phyloP scores from a whole-genome alignment of 2,797 vertebrate genomes.

The Scleropages formosus region DNA sequence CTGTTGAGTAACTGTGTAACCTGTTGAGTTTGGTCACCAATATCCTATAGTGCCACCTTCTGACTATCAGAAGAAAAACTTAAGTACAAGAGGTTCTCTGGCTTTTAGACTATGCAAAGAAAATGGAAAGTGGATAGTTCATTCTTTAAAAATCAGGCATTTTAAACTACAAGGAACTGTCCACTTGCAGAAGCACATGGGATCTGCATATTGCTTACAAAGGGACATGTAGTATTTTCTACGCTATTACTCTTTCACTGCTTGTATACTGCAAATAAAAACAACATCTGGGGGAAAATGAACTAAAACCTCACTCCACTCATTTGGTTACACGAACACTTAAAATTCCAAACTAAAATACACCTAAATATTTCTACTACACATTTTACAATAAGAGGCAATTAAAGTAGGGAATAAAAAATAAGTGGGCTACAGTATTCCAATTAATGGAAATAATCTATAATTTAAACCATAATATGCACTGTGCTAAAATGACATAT shows the following conservation, averaged over 20 bases:
- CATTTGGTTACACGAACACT: constrained; percentile 19
- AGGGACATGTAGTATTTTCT: background rate
- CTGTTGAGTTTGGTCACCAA: background rate
- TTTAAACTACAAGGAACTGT: background rate
- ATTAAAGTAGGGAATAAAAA: constrained; percentile 20
- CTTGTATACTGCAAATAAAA: constrained; percentile 17
- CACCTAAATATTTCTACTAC: constrained; percentile 11
- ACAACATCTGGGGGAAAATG: background rate
- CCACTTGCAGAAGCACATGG: constrained; percentile 5
- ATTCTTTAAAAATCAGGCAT: background rate
- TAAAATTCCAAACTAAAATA: constrained; percentile 19
- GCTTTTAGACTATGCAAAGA: constrained; percentile 4
- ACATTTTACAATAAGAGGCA: constrained; percentile 21
- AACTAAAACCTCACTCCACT: constrained; percentile 25
- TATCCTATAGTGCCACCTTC: constrained; percentile 47
- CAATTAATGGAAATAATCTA: constrained; percentile 38
- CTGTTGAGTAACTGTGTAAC: background rate
- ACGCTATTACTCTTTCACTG: background rate
- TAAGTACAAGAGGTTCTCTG: background rate
- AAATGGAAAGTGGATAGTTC: constrained; percentile 4
- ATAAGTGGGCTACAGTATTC: constrained; percentile 38
- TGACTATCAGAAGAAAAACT: constrained; percentile 43
- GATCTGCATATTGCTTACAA: background rate
- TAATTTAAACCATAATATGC: constrained; percentile 31
- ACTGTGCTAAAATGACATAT: constrained; percentile 36